Conservation (phyloP, 2,888 invertebrate genomes). For the Cheilosia vulpina region DNA sequence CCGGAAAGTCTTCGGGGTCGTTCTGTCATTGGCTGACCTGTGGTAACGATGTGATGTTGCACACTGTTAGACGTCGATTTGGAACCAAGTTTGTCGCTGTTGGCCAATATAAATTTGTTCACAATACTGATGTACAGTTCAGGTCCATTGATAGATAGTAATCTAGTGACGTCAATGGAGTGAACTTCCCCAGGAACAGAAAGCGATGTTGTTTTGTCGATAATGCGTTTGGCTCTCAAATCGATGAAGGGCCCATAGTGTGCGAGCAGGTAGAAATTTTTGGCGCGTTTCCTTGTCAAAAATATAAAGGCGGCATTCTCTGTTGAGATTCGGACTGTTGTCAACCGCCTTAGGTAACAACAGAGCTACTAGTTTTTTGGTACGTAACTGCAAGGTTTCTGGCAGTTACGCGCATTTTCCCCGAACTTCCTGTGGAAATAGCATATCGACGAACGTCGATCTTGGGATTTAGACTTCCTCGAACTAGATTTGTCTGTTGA, state of each 20-base stretch:
- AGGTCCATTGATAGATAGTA: neutral
- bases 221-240: conserved; percentile 12
- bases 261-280: neutral
- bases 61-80: neutral
- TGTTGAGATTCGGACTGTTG: neutral
- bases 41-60: conserved; percentile 33
- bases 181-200: no score
- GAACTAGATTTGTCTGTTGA: no score
- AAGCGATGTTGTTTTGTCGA: conserved; percentile 31
- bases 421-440: no score
- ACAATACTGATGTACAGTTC: conserved; percentile 3
- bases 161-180: neutral
- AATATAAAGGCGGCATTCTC: neutral
- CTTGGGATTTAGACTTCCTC: no score
- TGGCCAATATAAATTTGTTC: neutral
- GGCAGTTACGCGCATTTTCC: no score
- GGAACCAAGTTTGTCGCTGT: neutral
- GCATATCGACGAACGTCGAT: no score
- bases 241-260: conserved; percentile 13
- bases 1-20: conserved; percentile 26
- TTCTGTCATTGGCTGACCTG: conserved; percentile 29
- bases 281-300: conserved; percentile 6
- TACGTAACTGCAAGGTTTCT: no score
- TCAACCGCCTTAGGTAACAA: no score
- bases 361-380: no score